Evolutionary conservation across 2,888 invertebrate species (phyloP), one percentile per base, ranked within the genome.

Genomic region (Lucinisca nassula): DNA sequence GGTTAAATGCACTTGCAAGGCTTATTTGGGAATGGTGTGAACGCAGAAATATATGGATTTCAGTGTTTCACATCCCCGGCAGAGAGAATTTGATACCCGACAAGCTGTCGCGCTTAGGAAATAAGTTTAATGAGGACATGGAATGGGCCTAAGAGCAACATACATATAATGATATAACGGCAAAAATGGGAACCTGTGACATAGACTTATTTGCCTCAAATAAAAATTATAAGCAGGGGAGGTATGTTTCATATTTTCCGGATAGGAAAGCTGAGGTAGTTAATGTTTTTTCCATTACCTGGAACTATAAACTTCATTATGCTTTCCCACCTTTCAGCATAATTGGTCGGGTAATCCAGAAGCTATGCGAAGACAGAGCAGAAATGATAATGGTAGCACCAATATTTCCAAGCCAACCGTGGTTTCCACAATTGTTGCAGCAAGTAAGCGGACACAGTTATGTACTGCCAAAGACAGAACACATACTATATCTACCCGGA

Each of bases 11-110:
- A 55, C 21, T 55, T 14, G 55, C 55, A 4, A 55, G 21, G n/a
- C 12, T 14, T 17, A n/a, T 55, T 14, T 55, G 55, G 55, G 21
- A 55, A n/a, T 55, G 55, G 55, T 55, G 55, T 21, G 55, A 55
- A 55, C 4, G 21, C 21, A 55, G 55, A 55, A 55, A 55, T 21
- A 17, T 17, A 21, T 17, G n/a, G n/a, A 8, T 61, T 32, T 82
- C 32, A 45, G 77, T 40, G 0, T 73, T 38, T 73, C 82, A 88
- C 70, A 85, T 90, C 21, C 86, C 88, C 0, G 88, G 61, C 10
- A 51, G 51, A 51, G 6, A 27, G 1, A 61, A 30, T 27, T 27
- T 30, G 10, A 24, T 24, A 17, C 27, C 61, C 30, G 61, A 61
- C 30, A 30, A 61, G 61, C 6, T 61, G 30, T 61, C 61, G 3